Evolutionary conservation across 2,113 vertebrate genomes (phyloP).

Genomic region (Grammomys dolichurus): DNA sequence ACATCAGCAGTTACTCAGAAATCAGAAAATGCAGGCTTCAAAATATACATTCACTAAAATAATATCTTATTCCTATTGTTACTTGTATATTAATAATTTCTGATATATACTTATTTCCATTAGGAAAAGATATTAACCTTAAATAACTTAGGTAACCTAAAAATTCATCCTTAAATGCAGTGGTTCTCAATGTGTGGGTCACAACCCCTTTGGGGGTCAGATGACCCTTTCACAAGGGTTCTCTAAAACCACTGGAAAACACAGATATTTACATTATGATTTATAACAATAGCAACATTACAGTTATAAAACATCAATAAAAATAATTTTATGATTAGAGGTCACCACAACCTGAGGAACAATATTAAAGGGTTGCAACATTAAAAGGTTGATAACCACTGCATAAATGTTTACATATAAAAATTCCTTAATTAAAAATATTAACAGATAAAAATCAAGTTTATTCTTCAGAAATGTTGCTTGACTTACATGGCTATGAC

Average conservation of each 20-base stretch:
- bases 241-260: neutral
- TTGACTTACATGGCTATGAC: neutral
- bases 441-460: constrained; percentile 50
- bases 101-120: neutral
- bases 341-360: neutral
- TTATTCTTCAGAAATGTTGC: constrained; percentile 18
- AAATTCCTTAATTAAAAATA: constrained; percentile 52
- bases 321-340: neutral
- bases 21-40: neutral
- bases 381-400: neutral
- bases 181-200: neutral
- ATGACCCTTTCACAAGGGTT: neutral
- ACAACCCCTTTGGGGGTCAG: neutral
- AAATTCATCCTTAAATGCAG: constrained; percentile 35
- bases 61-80: constrained; percentile 1
- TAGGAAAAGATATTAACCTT: neutral
- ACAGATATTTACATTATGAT: neutral
- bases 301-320: neutral
- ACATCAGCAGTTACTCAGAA: neutral
- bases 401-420: neutral
- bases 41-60: constrained; percentile 52
- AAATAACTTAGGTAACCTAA: neutral
- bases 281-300: neutral
- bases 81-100: neutral
- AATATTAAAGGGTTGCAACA: neutral